Evolutionary conservation across 2,797 vertebrate genomes (phyloP), one percentile per base, ranked within the genome.

Genomic region (Mus minutoides): DNA sequence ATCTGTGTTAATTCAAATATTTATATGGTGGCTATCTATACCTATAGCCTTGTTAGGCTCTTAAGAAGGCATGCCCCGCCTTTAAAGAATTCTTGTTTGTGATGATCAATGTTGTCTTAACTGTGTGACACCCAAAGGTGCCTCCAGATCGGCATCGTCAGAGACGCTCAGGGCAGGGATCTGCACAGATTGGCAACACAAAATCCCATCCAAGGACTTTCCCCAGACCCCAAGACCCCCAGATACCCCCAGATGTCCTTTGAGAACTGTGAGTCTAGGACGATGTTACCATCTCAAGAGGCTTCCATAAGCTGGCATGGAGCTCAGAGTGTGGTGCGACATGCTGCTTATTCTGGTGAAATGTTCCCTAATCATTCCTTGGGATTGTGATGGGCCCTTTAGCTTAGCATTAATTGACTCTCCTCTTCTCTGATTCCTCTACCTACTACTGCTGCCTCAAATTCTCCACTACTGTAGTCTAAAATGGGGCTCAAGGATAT

Each of bases 261-360:
- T 79, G 86, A 88, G 56, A 93, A 40, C 6, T 71, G 29, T 40
- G 43, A 22, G 19, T 89, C 43, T 84, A 58, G 83, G 92, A 94
- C 19, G 34, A 89, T 71, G 29, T 78, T 84, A 37, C 34, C 75
- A 77, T 14, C 34, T 92, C 46, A 75, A 75, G 77, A 31, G 46
- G 12, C 2, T 46, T 84, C 13, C 54, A 22, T 73, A 46, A 40
- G 86, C 29, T 82, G 37, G 52, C 22, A 46, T 69, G n/a, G 31
- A 40, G 56, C 37, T 34, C 24, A 40, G 7, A 21, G 2, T 34
- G 4, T 8, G 4, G 6, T 21, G 10, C 19, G 34, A 8, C n/a
- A 13, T 43, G 52, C 22, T 0, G 0, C 43, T 71, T 88, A 56
- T 56, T 71, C 49, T 46, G 8, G 1, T 9, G 67, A 3, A 34